A percentile compares a stretch with the other conserved stretches of the same genome.
Evolutionary conservation across 2,797 vertebrate species (phyloP).

Genomic region (Ispidina picta): DNA sequence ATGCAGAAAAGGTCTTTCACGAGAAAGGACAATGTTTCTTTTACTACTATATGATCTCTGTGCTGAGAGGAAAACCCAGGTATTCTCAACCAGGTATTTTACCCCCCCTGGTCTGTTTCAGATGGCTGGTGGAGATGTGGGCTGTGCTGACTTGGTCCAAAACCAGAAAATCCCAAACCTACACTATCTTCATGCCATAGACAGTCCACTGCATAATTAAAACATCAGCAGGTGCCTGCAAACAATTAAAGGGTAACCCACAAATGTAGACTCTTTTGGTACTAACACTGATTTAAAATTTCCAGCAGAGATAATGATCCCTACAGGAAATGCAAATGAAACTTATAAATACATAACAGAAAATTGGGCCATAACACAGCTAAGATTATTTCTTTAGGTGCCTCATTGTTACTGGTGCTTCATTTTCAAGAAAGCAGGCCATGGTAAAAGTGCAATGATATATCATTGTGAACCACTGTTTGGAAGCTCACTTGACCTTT

Average conservation of each 20-base stretch:
- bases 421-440: conserved; percentile 21
- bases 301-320: neutral
- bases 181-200: neutral
- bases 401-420: neutral
- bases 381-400: neutral
- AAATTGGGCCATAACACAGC: neutral
- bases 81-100: neutral
- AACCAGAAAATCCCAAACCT: neutral
- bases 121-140: neutral
- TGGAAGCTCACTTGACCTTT: conserved; percentile 63
- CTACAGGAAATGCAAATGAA: conserved; percentile 7
- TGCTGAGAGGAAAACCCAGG: neutral
- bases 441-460: conserved; percentile 17
- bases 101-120: neutral
- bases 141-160: neutral
- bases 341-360: neutral
- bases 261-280: neutral
- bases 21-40: neutral
- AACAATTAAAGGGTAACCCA: neutral
- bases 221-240: neutral
- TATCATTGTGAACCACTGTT: conserved; percentile 39
- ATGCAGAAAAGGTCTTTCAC: neutral
- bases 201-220: neutral
- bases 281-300: neutral
- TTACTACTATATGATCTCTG: neutral